Evolutionary conservation across 2,797 vertebrate genomes (phyloP).

Genomic region (Lycodopsis pacificus): DNA sequence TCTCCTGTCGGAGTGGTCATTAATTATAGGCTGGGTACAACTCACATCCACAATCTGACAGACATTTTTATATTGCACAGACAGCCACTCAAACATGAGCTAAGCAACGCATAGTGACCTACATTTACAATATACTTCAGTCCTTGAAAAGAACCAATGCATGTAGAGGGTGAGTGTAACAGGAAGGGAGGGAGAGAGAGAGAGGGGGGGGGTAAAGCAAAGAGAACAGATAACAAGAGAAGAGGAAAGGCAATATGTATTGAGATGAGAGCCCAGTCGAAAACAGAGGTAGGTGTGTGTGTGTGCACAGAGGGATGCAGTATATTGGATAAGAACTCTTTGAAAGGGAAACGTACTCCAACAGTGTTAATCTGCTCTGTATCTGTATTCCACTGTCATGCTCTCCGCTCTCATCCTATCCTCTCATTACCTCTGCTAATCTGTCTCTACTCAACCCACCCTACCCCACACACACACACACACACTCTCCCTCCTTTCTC

Average conservation of each 20-base stretch:
- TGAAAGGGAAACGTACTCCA: constrained; percentile 73
- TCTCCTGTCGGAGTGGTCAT: constrained; percentile 17
- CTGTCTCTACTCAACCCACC: constrained; percentile 60
- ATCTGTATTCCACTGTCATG: constrained; percentile 77
- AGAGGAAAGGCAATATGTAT: constrained; percentile 43
- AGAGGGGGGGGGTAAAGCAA: constrained; percentile 29
- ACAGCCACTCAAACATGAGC: not conserved
- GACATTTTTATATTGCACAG: not conserved
- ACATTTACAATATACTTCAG: constrained; percentile 24
- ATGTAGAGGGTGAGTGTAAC: not conserved
- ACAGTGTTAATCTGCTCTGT: constrained; percentile 73
- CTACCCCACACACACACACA: not conserved
- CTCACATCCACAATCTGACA: not conserved
- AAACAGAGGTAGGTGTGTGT: constrained; percentile 32
- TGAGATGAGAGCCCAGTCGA: constrained; percentile 52
- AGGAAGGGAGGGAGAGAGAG: not conserved
- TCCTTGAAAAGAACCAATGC: constrained; percentile 39
- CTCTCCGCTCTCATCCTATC: constrained; percentile 70
- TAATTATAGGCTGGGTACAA: constrained; percentile 2
- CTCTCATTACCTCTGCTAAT: constrained; percentile 77
- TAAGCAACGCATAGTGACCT: constrained; percentile 35
- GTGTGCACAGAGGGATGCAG: constrained; percentile 51
- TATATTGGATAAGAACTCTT: constrained; percentile 70
- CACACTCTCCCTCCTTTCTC: not conserved
- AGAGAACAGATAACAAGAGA: constrained; percentile 37